These are phyloP conservation scores for Rhopalosiphum maidis DNA, from an alignment of 1,140 invertebrate species.

Conservation along the genomic window DNA sequence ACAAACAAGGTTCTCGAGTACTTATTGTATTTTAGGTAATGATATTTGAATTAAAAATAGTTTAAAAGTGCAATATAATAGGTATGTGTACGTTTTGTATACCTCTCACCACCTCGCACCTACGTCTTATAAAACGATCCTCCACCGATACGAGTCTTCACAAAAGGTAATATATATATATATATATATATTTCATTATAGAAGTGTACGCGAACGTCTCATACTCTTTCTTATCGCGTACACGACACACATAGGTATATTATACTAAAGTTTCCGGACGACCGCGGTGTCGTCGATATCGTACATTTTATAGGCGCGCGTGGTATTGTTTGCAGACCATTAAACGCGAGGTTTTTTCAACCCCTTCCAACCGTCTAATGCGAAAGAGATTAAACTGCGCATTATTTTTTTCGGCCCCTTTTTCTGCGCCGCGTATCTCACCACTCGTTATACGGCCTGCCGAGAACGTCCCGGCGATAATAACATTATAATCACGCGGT, in stretches of 20 bases:
- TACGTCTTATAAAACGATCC: neutral
- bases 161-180: neutral
- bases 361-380: neutral
- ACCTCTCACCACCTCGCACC: too few species aligned
- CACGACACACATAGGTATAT: neutral
- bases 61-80: neutral
- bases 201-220: neutral
- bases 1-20: neutral
- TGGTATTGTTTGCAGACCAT: neutral
- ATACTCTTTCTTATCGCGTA: neutral
- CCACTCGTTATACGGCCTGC: neutral
- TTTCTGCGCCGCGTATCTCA: neutral
- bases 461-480: neutral
- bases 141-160: neutral
- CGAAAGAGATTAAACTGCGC: neutral
- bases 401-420: conserved; percentile 15
- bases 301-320: neutral
- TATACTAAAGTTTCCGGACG: neutral
- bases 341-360: neutral
- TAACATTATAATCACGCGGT: neutral
- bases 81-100: neutral
- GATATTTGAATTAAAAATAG: neutral
- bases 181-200: neutral
- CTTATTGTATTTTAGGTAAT: neutral
- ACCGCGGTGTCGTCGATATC: conserved; percentile 1